These are phyloP conservation scores for Phymatocera aterrima DNA, from an alignment of 2,888 invertebrate genomes.

Conservation along the genomic window DNA sequence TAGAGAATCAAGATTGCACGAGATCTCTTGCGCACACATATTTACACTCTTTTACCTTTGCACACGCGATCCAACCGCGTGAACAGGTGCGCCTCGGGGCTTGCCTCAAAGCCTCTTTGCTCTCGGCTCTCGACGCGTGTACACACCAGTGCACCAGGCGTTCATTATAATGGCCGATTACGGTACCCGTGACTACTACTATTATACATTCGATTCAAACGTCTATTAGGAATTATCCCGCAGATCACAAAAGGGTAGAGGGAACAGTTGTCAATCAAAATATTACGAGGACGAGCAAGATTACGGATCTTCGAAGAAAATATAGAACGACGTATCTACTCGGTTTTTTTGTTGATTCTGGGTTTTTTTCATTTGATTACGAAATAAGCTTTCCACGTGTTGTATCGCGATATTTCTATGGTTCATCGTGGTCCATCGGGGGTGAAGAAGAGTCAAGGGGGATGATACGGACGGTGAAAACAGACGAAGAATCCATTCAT, in stretches of 20 bases:
- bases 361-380: too few species aligned
- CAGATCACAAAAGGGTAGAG: neutral
- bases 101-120: too few species aligned
- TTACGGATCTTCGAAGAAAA: too few species aligned
- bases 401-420: neutral
- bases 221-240: too few species aligned
- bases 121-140: constrained; percentile 10
- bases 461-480: constrained; percentile 57
- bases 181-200: neutral
- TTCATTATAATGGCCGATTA: constrained; percentile 18
- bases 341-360: too few species aligned
- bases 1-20: constrained; percentile 26
- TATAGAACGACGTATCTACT: too few species aligned
- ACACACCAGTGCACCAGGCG: constrained; percentile 3
- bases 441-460: constrained; percentile 58
- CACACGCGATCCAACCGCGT: constrained; percentile 22
- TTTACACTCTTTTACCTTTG: neutral
- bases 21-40: constrained; percentile 2
- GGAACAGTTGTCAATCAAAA: too few species aligned
- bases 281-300: too few species aligned
- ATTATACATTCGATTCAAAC: neutral
- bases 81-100: constrained; percentile 26
- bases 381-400: too few species aligned
- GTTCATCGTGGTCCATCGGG: neutral
- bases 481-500: constrained; percentile 63